Evolutionary conservation across 2,888 invertebrate species (phyloP).

Genomic region (Lepidocyrtinus sp.): DNA sequence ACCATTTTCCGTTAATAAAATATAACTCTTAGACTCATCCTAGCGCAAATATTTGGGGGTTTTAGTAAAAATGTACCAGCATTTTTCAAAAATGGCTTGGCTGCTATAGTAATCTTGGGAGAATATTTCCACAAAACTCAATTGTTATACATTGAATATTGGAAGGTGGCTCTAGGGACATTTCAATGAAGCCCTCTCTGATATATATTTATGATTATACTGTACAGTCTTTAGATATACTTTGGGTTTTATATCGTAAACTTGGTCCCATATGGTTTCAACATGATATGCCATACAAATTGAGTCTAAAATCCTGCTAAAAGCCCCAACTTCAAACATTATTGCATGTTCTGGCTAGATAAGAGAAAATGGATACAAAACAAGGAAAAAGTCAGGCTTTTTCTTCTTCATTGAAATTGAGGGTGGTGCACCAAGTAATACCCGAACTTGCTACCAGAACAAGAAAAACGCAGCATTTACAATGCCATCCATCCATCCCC

Average conservation of each 20-base stretch:
- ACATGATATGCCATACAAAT: constrained; percentile 55
- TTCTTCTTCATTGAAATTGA: constrained; percentile 22
- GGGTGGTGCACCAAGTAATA: neutral
- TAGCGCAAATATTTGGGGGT: constrained; percentile 37
- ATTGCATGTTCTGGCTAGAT: constrained; percentile 46
- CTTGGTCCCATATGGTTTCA: constrained; percentile 47
- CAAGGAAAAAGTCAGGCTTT: constrained; percentile 30
- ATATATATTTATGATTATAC: constrained; percentile 12
- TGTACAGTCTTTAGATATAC: constrained; percentile 34
- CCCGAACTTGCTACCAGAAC: too few species aligned
- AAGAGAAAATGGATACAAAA: constrained; percentile 43
- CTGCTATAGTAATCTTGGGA: neutral
- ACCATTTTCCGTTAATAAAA: constrained; percentile 20
- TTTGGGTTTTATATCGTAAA: constrained; percentile 10
- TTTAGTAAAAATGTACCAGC: neutral
- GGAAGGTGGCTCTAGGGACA: constrained; percentile 52
- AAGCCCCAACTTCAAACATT: constrained; percentile 33
- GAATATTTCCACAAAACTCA: constrained; percentile 17
- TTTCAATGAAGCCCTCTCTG: constrained; percentile 33
- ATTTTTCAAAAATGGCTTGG: neutral
- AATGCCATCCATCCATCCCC: neutral
- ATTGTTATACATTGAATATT: constrained; percentile 47
- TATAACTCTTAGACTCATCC: neutral
- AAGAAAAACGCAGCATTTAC: neutral
- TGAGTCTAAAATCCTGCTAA: constrained; percentile 47